Base-by-base conservation (phyloP, 2,113 vertebrate species). In the Ellobius talpinus region DNA sequence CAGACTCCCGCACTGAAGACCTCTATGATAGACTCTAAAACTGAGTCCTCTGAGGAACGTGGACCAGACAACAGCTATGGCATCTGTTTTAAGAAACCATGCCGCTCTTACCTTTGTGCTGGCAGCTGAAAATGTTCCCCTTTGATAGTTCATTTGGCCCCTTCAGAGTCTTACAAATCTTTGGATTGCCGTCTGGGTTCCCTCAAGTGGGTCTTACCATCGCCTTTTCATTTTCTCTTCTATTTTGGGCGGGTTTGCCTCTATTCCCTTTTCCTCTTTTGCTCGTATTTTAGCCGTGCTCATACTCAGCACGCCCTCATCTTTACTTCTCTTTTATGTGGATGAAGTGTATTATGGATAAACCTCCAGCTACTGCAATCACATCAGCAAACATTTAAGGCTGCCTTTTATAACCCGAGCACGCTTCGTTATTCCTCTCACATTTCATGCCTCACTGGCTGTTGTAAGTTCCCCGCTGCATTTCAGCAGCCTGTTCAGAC, bases 71-170 rank as follows among this genome's bases (percentile, higher is more conserved):
- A 65, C 94, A 96, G 82, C 86, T 96, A 86, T 63, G 97, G 91
- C 96, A 97, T 93, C 91, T 92, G 65, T 72, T 95, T 98, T 94
- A 97, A 93, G 94, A 95, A 98, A 79, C 76, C 70, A 52, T 50
- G 78, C 94, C 82, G 95, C 76, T 74, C 47, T 33, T 76, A 24
- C 58, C 19, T 96, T 98, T 84, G 96, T 89, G 87, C 97, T 98
- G 98, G 97, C 98, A 97, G 97, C 96, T 96, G 92, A 97, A 98
- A 98, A 97, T 68, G 90, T 96, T 98, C 97, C 95, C 94, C 96
- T 97, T 97, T 95, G 97, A 96, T 95, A 98, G 97, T 98, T 97
- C 94, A 73, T 95, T 96, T 98, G 98, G 96, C 96, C 97, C 84
- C 92, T 98, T 97, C 96, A 97, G 98, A 98, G 93, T 79, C 93